These are phyloP conservation scores for Saccopteryx bilineata DNA, from an alignment of 2,113 vertebrate species.

Conservation along the genomic window DNA sequence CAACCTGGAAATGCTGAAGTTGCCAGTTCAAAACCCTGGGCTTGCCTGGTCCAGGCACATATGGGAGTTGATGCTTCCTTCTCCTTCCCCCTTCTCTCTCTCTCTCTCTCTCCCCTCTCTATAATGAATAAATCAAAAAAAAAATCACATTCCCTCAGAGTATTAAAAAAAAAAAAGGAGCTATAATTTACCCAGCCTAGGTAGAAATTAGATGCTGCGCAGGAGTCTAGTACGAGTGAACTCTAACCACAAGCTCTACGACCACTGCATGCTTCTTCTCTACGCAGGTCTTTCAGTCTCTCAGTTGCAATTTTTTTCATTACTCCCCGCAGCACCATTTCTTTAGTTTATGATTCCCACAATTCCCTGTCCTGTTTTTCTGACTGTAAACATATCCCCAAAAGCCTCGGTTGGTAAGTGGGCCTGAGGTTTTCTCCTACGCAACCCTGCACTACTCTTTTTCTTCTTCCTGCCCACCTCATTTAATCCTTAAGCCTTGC, in stretches of 20 bases:
- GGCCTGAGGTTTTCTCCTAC: slow-evolving; percentile 44
- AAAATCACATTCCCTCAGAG: too few relatives aligned
- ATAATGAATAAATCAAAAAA: too few relatives aligned
- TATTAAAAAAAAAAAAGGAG: not conserved
- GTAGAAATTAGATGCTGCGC: not conserved
- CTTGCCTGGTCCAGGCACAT: too few relatives aligned
- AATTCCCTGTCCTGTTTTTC: not conserved
- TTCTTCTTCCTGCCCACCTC: slow-evolving; percentile 63
- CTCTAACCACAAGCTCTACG: slow-evolving; percentile 38
- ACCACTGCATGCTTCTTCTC: slow-evolving; percentile 36
- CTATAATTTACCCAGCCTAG: not conserved
- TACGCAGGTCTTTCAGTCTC: slow-evolving; percentile 19
- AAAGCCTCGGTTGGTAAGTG: slow-evolving; percentile 18
- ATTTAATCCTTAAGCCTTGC: slow-evolving; percentile 73
- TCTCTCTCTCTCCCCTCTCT: too few relatives aligned
- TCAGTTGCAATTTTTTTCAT: slow-evolving; percentile 25
- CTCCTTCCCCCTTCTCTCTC: too few relatives aligned
- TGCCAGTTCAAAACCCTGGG: too few relatives aligned
- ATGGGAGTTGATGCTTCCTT: too few relatives aligned
- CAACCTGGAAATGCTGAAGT: too few relatives aligned
- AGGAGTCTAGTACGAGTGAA: not conserved
- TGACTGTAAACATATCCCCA: not conserved
- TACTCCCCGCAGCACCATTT: slow-evolving; percentile 22
- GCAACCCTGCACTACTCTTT: not conserved
- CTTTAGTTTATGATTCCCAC: slow-evolving; percentile 17